Conservation (phyloP, 2,113 vertebrate genomes). For the Cyanoramphus novaezelandiae region DNA sequence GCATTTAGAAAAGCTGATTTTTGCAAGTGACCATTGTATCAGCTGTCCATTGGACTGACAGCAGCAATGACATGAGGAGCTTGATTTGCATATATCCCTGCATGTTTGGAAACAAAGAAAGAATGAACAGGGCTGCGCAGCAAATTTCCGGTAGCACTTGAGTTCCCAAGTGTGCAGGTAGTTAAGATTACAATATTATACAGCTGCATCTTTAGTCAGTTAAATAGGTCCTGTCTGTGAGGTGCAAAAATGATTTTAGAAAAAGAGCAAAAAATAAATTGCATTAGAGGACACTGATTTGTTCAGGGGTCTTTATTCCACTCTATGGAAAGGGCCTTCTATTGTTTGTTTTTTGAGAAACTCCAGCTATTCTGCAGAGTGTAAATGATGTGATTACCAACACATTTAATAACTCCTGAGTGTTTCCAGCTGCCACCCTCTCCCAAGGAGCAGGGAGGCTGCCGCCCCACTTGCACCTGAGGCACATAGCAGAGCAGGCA, state of each 20-base stretch:
- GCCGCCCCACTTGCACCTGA: background rate
- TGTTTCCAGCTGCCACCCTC: background rate
- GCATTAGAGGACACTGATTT: background rate
- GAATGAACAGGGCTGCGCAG: background rate
- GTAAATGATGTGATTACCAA: background rate
- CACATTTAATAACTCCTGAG: fast-evolving
- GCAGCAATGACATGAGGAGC: background rate
- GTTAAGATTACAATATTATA: background rate
- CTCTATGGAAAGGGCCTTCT: background rate
- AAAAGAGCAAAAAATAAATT: background rate
- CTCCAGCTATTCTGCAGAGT: background rate
- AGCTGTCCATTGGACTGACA: background rate
- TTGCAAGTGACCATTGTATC: background rate
- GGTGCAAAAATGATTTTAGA: background rate
- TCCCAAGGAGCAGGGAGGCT: background rate
- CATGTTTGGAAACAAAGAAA: background rate
- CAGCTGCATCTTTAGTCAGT: background rate
- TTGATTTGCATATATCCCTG: background rate
- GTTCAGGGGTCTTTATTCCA: background rate
- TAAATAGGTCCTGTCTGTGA: background rate
- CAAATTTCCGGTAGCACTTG: background rate
- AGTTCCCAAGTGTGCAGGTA: background rate
- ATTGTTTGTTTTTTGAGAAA: background rate
- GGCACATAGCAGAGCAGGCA: background rate
- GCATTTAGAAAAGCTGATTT: background rate